phyloP scores from a whole-genome alignment of 2,888 invertebrate species.

The Andrena praecox region DNA sequence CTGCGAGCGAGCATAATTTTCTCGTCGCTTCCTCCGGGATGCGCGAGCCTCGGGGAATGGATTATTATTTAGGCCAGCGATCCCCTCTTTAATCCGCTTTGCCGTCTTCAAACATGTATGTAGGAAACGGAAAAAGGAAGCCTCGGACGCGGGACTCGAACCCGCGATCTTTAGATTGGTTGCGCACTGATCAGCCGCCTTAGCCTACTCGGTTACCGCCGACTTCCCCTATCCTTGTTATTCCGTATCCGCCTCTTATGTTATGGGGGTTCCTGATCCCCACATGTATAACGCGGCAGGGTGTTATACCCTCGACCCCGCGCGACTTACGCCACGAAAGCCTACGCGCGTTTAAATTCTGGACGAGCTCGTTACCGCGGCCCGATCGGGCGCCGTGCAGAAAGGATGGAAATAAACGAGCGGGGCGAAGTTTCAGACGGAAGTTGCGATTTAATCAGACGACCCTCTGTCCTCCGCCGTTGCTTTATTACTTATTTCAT shows the following conservation, averaged over 20 bases:
- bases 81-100: neutral
- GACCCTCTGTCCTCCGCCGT: neutral
- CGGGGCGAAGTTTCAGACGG: neutral
- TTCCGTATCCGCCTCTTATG: too few species aligned
- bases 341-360: neutral
- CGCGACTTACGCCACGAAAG: neutral
- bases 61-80: slow-evolving; percentile 11
- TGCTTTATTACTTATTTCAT: slow-evolving; percentile 25
- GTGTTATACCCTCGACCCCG: neutral
- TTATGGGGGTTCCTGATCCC: too few species aligned
- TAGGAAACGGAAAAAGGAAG: too few species aligned
- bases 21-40: slow-evolving; percentile 19
- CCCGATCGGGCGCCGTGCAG: neutral
- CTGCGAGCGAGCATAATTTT: slow-evolving; percentile 55
- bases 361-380: slow-evolving; percentile 9
- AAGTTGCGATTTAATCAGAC: slow-evolving; percentile 21
- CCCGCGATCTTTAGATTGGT: too few species aligned
- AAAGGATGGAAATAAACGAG: neutral
- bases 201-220: too few species aligned
- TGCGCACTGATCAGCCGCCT: too few species aligned
- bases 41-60: neutral
- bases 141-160: too few species aligned
- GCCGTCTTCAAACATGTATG: neutral
- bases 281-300: neutral
- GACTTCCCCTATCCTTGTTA: too few species aligned